Base-by-base conservation (phyloP, 2,797 vertebrate genomes). In the Poeciliopsis paucimaculata region DNA sequence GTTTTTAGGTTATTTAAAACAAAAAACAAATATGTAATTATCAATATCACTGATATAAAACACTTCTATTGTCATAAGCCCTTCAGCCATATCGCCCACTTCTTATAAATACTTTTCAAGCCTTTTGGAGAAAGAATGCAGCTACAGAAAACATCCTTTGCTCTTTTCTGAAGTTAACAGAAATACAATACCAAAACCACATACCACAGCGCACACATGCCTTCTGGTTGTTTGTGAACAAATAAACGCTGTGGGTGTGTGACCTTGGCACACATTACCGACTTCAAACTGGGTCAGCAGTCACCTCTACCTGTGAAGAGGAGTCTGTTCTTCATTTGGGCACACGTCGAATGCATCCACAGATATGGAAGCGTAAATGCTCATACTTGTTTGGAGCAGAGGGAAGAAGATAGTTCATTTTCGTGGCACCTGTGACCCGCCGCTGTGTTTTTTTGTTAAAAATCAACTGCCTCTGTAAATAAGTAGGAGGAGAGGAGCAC, bases 401-500 rank as follows among this genome's bases (percentile, higher is more conserved):
- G 66, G 77, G 83, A 83, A 80, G 92, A 89, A 89, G 88, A 89
- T 77, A 90, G 93, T 91, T 93, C 77, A 94, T 95, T 94, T 93
- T 82, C 83, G 53, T 92, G 93, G 93, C 94, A 95, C 93, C 94
- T 94, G 94, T 95, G 95, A 93, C 94, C 92, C 83, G 90, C 89
- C 79, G 83, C 77, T 41, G 23, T 28, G 53, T 41, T 53, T 90
- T 87, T 86, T 81, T n/a, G 88, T 87, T 84, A 87, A 93, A 87
- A 92, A 55, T 91, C 88, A 92, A 89, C 85, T 88, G 92, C 89
- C 90, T 87, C 46, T 9, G 78, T 90, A 86, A 89, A 93, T 93
- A 92, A 94, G 78, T 79, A 80, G 81, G 76, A 82, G 81, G 83
- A 77, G 87, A 92, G 83, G 88, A 89, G 78, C 84, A 71, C 91